Percentiles rank a stretch among this genome's conserved stretches.
Evolutionary conservation across 2,888 invertebrate species (phyloP).

Genomic region (Erynnis tages): DNA sequence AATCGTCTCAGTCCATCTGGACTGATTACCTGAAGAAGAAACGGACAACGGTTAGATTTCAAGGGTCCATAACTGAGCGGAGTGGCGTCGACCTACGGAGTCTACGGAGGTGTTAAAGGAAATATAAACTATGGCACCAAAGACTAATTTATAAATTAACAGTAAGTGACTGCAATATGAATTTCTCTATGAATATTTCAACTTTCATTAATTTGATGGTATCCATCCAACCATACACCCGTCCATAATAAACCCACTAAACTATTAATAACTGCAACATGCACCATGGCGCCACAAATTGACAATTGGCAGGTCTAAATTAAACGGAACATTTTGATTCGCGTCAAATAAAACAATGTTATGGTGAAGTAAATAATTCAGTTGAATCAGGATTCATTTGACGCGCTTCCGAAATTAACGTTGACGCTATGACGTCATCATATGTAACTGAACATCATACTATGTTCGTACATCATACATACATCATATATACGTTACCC

Average conservation of each 20-base stretch:
- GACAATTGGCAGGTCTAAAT: slow-evolving; percentile 11
- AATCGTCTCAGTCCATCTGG: too few species aligned
- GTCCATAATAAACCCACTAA: not conserved
- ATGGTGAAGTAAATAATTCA: slow-evolving; percentile 43
- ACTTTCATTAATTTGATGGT: not conserved
- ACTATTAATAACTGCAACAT: slow-evolving; percentile 7
- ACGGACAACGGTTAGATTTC: too few species aligned
- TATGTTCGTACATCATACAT: not conserved
- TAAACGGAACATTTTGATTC: slow-evolving; percentile 20
- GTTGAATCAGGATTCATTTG: slow-evolving; percentile 47
- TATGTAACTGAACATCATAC: slow-evolving; percentile 40
- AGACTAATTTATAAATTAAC: too few species aligned
- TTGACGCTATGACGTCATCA: slow-evolving; percentile 72
- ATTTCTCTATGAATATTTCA: too few species aligned
- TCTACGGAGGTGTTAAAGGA: too few species aligned
- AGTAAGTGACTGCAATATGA: too few species aligned
- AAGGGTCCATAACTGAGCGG: too few species aligned
- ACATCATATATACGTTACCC: too few species aligned
- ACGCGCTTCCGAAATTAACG: slow-evolving; percentile 70
- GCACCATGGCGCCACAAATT: slow-evolving; percentile 1
- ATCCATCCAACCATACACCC: not conserved
- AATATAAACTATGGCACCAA: too few species aligned
- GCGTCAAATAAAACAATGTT: slow-evolving; percentile 22
- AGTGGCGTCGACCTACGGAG: too few species aligned
- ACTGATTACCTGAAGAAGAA: too few species aligned